Conservation (phyloP, 2,797 vertebrate genomes). For the Coluber constrictor region DNA sequence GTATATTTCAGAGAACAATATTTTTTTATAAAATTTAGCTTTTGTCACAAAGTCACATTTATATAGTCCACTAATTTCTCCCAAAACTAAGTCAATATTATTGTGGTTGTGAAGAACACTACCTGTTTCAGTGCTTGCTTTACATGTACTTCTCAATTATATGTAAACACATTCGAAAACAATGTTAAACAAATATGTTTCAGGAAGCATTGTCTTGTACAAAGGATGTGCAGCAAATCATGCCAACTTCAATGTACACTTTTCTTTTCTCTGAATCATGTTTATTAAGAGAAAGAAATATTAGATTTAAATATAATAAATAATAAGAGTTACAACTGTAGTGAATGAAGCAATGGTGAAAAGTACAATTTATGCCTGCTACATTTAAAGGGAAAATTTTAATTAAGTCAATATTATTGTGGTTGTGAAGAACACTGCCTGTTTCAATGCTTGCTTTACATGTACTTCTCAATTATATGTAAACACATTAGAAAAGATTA, state of each 20-base stretch:
- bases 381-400: slow-evolving; percentile 50
- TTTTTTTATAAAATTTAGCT: neutral
- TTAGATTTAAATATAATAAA: slow-evolving; percentile 7
- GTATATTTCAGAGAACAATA: neutral
- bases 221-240: neutral
- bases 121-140: too few relatives aligned
- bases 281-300: slow-evolving; percentile 30
- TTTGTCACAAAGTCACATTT: neutral
- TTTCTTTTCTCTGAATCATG: slow-evolving; percentile 25
- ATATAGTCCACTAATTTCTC: neutral
- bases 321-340: slow-evolving; percentile 1
- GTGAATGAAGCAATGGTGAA: slow-evolving; percentile 19
- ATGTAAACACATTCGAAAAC: too few relatives aligned
- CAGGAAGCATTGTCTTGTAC: neutral
- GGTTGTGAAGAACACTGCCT: slow-evolving; percentile 40
- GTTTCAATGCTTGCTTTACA: slow-evolving; percentile 37
- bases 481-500: slow-evolving; percentile 68
- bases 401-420: slow-evolving; percentile 60
- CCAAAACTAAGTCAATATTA: neutral
- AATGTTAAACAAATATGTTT: neutral
- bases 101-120: too few relatives aligned
- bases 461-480: slow-evolving; percentile 57
- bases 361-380: slow-evolving; percentile 36
- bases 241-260: slow-evolving; percentile 33
- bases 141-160: too few relatives aligned